phyloP scores from a whole-genome alignment of 2,113 vertebrate genomes.

The Sphyrna mokarran region DNA sequence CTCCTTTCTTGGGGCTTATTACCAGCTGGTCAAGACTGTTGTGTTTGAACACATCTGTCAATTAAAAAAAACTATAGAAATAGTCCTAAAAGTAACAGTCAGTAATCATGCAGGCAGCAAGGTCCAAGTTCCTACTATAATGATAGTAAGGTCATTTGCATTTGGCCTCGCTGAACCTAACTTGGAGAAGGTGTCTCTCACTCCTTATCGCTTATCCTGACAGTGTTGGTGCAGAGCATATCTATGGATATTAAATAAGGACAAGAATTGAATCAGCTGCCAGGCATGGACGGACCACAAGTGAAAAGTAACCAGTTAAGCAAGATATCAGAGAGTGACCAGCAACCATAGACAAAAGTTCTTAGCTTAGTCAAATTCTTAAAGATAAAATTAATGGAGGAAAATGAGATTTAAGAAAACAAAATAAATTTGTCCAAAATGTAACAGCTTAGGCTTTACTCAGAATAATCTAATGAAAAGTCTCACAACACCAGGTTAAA shows the following conservation, averaged over 20 bases:
- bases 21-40: not conserved
- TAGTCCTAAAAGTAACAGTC: not conserved
- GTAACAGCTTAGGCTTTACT: not conserved
- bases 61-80: no score
- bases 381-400: not conserved
- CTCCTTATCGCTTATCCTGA: not conserved
- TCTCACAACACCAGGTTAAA: no score
- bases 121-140: not conserved
- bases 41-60: no score
- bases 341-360: not conserved
- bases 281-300: not conserved
- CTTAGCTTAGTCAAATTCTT: no score
- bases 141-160: no score
- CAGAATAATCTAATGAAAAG: not conserved
- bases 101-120: not conserved
- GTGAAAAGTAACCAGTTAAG: not conserved
- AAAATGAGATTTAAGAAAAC: not conserved
- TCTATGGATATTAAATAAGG: not conserved
- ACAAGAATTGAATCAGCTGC: not conserved
- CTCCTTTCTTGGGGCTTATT: not conserved
- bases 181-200: not conserved
- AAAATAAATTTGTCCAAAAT: not conserved
- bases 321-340: not conserved
- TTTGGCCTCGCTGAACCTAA: not conserved
- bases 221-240: not conserved